Base-by-base conservation (phyloP, 2,888 invertebrate species). In the Papilio gigon region DNA sequence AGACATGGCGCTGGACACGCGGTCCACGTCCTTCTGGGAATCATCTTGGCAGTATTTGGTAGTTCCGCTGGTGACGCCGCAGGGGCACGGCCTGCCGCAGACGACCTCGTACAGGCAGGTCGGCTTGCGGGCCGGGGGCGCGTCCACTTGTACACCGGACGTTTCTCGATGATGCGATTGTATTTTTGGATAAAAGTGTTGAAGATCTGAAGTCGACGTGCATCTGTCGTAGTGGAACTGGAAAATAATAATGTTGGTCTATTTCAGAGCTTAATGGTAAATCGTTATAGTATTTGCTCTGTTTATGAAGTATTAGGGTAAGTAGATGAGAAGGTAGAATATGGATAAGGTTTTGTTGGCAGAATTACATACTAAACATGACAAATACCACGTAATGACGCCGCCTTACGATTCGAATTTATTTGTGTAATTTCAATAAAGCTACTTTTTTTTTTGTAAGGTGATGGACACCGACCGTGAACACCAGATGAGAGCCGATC, bases 171-270 rank as follows among this genome's bases (percentile, higher is more conserved):
- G 44, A 12, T 17, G 35, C 4, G 35, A 8, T 37, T 81, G 82
- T 25, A 82, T 64, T 42, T 71, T 73, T 5, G 88, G 88, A 67
- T 76, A 85, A 76, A 92, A 92, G 72, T 86, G 88, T 63, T 81
- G 80, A 25, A 92, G 80, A 71, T 92, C 92, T 22, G 89, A 85
- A 5, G 92, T 91, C 4, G 92, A 92, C 14, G 90, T 88, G 70
- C 81, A 79, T 44, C 71, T 73, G 73, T 92, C 91, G 70, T 85
- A 84, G 75, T 92, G 92, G 72, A 92, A 92, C 92, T 92, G 83
- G 53, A 80, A 79, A 59, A 61, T 30, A 30, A 53, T 30, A 53
- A 56, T 53, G 14, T 53, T n/a, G 53, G 2, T 56, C 5, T 53
- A 53, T 56, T 56, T 30, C n/a, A 11, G 30, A 30, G 9, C 27